These are phyloP conservation scores for Eolophus roseicapilla DNA, from an alignment of 2,113 vertebrate genomes.

Conservation along the genomic window DNA sequence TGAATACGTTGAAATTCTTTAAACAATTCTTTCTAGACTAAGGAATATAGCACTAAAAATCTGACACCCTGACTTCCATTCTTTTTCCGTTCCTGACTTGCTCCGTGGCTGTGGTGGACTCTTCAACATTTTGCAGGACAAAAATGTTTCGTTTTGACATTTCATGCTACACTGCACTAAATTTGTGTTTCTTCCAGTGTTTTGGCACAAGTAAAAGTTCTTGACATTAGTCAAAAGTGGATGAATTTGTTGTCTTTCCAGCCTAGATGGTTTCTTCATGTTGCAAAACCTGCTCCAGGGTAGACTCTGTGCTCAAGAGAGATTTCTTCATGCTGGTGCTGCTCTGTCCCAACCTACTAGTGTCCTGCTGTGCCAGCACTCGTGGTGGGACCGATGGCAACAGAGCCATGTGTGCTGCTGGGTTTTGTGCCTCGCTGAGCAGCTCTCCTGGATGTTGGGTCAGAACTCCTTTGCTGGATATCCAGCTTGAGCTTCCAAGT, in stretches of 20 bases:
- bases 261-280: not conserved
- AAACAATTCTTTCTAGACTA: not conserved
- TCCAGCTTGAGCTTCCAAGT: not conserved
- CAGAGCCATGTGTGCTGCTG: not conserved
- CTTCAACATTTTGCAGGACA: not conserved
- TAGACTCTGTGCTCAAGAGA: not conserved
- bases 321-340: not conserved
- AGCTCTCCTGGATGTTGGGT: not conserved
- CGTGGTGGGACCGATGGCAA: rapidly evolving
- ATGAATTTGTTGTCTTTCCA: not conserved
- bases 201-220: not conserved
- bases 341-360: not conserved
- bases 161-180: not conserved
- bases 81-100: not conserved
- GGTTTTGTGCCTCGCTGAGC: not conserved
- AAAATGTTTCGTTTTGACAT: not conserved
- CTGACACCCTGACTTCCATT: not conserved
- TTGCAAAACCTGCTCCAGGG: not conserved
- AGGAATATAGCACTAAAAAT: not conserved
- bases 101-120: not conserved
- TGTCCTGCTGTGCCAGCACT: not conserved
- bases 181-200: not conserved
- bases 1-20: not conserved
- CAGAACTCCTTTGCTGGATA: not conserved
- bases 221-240: not conserved